These are phyloP conservation scores for Timema cristinae DNA, from an alignment of 2,888 invertebrate genomes.

Conservation along the genomic window DNA sequence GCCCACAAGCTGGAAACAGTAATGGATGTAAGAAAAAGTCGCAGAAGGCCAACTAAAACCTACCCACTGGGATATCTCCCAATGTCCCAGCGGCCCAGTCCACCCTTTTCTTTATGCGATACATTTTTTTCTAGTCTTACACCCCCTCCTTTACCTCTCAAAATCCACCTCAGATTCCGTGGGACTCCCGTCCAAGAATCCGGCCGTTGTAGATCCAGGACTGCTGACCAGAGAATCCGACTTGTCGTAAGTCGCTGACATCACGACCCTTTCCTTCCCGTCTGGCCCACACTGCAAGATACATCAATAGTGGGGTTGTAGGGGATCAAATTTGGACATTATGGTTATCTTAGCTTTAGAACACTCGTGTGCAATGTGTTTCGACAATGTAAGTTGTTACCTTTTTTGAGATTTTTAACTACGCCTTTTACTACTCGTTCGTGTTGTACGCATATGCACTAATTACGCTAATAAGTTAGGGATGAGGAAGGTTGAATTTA, in stretches of 20 bases:
- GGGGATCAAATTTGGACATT: not conserved
- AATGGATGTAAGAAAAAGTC: too few relatives aligned
- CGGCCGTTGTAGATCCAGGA: constrained; percentile 45
- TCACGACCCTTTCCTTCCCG: constrained; percentile 44
- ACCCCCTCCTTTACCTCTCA: constrained; percentile 34
- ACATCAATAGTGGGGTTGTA: not conserved
- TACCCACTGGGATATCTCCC: too few relatives aligned
- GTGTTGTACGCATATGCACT: not conserved
- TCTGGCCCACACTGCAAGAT: constrained; percentile 36
- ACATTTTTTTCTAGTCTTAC: too few relatives aligned
- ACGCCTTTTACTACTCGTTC: not conserved
- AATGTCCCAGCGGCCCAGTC: too few relatives aligned
- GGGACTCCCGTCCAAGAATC: constrained; percentile 35
- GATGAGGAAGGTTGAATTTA: too few relatives aligned
- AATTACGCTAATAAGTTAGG: too few relatives aligned
- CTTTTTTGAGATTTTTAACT: not conserved
- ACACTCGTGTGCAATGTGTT: too few relatives aligned
- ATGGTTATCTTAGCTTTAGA: not conserved
- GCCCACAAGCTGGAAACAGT: too few relatives aligned
- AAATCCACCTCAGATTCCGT: constrained; percentile 38
- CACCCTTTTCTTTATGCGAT: too few relatives aligned
- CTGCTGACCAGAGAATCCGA: constrained; percentile 61
- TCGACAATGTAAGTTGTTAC: too few relatives aligned
- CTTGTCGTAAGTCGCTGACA: constrained; percentile 57
- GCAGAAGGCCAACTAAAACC: too few relatives aligned